These are phyloP conservation scores for Rhizoglyphus robini DNA, from an alignment of 1,140 invertebrate species.

Conservation along the genomic window DNA sequence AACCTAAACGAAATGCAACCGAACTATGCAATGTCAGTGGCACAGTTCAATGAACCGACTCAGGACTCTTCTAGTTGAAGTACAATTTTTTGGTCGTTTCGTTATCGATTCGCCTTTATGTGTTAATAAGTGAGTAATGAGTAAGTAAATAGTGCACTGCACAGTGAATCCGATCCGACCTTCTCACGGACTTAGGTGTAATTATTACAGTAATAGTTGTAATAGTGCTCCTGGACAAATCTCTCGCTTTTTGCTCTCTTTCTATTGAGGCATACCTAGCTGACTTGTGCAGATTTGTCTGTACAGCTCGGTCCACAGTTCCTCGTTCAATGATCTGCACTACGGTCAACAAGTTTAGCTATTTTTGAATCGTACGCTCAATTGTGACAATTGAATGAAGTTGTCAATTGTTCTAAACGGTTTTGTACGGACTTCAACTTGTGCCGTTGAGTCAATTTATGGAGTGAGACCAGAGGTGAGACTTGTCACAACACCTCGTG, in stretches of 20 bases:
- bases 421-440: too few relatives aligned
- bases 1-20: too few relatives aligned
- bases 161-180: not conserved
- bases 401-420: conserved; percentile 10
- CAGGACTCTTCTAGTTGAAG: too few relatives aligned
- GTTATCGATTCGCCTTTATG: not conserved
- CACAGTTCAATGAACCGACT: too few relatives aligned
- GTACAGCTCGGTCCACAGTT: not conserved
- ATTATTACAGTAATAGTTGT: too few relatives aligned
- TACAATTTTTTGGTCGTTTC: too few relatives aligned
- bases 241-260: not conserved
- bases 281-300: not conserved
- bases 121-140: not conserved
- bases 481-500: not conserved
- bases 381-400: conserved; percentile 12
- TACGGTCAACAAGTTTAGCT: not conserved
- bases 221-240: not conserved
- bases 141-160: not conserved
- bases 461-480: too few relatives aligned
- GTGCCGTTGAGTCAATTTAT: too few relatives aligned
- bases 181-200: not conserved
- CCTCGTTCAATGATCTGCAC: too few relatives aligned
- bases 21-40: too few relatives aligned
- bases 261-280: not conserved
- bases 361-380: not conserved